phyloP scores from a whole-genome alignment of 2,888 invertebrate species.

The Drosophila stalkeri region DNA sequence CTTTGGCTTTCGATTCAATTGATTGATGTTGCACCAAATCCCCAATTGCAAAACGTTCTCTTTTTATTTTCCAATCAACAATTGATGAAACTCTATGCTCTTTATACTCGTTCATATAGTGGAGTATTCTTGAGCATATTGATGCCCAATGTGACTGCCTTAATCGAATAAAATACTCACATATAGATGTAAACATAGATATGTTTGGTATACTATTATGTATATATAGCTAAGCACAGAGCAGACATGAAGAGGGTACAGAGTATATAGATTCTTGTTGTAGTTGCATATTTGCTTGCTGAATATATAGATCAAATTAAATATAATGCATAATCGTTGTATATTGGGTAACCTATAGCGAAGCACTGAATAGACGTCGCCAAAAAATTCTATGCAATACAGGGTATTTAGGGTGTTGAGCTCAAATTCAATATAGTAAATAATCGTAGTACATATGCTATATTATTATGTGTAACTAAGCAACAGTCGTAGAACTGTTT shows the following conservation, averaged over 20 bases:
- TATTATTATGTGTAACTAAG: too few relatives aligned
- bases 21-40: constrained; percentile 50
- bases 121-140: neutral
- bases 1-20: constrained; percentile 1
- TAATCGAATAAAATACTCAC: too few relatives aligned
- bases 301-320: too few relatives aligned
- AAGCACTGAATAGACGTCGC: too few relatives aligned
- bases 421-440: too few relatives aligned
- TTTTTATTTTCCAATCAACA: constrained; percentile 3
- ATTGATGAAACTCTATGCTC: neutral
- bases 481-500: too few relatives aligned
- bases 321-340: too few relatives aligned
- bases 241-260: too few relatives aligned
- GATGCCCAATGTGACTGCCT: neutral
- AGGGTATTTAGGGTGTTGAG: too few relatives aligned
- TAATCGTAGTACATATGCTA: too few relatives aligned
- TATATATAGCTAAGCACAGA: neutral
- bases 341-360: too few relatives aligned
- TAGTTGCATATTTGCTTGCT: neutral
- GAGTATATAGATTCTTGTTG: neutral
- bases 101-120: neutral
- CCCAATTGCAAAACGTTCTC: constrained; percentile 34
- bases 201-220: neutral
- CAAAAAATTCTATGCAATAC: too few relatives aligned
- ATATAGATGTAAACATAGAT: neutral